A percentile compares a stretch with the other conserved stretches of the same genome.
phyloP scores from a whole-genome alignment of 35 echinoderm and acorn worm genomes.

The Amphiura filiformis region DNA sequence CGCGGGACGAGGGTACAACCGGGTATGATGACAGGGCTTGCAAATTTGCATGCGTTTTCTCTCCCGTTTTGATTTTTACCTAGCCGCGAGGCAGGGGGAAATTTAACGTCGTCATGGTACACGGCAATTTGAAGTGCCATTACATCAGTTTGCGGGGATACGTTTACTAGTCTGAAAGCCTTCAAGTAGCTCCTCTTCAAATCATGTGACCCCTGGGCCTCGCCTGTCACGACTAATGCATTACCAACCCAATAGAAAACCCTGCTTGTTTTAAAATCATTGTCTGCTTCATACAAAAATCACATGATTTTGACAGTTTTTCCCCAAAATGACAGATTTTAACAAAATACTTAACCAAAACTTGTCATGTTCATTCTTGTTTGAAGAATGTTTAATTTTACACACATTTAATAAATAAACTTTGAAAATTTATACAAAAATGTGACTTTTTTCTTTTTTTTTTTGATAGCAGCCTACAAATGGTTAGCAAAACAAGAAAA shows the following conservation, averaged over 20 bases:
- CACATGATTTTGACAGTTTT: no score
- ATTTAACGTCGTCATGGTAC: slow-evolving; percentile 58
- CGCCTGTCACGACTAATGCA: no score
- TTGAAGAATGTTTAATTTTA: no score
- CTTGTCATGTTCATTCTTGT: no score
- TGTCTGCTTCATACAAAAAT: no score
- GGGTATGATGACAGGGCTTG: not conserved
- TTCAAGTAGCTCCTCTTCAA: slow-evolving; percentile 56
- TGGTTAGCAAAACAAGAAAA: not conserved
- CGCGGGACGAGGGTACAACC: slow-evolving; percentile 1
- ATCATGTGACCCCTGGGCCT: slow-evolving; percentile 43
- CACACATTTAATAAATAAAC: no score
- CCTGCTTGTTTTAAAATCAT: not conserved
- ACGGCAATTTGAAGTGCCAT: slow-evolving; percentile 66
- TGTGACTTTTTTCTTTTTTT: no score
- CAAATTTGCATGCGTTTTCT: not conserved
- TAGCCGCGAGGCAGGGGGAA: slow-evolving; percentile 14
- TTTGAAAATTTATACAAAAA: no score
- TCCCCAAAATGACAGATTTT: no score
- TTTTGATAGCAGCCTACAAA: no score
- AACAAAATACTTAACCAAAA: no score
- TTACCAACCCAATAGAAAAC: no score
- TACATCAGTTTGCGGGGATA: slow-evolving; percentile 72
- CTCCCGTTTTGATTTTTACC: not conserved
- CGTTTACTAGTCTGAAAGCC: slow-evolving; percentile 68